Conservation (phyloP, 2,888 invertebrate species). For the Octonoba sinensis region DNA sequence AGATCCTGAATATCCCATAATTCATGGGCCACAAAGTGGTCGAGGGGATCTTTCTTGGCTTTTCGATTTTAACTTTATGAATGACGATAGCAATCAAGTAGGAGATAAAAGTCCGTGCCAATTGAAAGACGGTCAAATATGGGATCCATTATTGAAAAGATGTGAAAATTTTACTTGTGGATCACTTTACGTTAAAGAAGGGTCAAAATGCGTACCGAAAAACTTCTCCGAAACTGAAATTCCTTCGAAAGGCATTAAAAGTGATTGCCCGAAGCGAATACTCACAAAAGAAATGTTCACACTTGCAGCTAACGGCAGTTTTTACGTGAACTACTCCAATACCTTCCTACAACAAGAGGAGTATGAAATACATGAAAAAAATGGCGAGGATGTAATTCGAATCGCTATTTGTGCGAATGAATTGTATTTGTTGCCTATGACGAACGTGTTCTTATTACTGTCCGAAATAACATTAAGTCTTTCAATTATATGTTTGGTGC, state of each 20-base stretch:
- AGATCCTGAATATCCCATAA: neutral
- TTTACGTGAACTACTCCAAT: conserved; percentile 38
- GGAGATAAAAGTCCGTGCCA: conserved; percentile 5
- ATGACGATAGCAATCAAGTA: conserved; percentile 12
- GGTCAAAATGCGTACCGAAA: conserved; percentile 24
- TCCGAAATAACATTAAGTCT: conserved; percentile 56
- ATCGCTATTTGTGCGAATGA: conserved; percentile 50
- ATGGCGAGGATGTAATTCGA: neutral
- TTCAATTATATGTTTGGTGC: conserved; percentile 60
- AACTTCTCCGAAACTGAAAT: neutral
- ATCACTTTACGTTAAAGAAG: conserved; percentile 16
- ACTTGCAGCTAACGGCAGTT: conserved; percentile 29
- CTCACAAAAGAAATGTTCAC: conserved; percentile 22
- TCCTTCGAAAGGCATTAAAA: neutral
- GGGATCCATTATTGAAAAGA: conserved; percentile 34
- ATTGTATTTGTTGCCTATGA: conserved; percentile 14
- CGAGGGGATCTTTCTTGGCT: conserved; percentile 9
- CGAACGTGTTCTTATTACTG: conserved; percentile 42
- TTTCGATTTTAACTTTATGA: conserved; percentile 54
- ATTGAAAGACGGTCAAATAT: conserved; percentile 26
- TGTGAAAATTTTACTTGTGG: conserved; percentile 49
- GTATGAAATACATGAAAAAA: conserved; percentile 33
- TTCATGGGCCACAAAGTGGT: neutral
- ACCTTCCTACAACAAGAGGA: conserved; percentile 10
- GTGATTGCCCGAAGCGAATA: conserved; percentile 24